These are phyloP conservation scores for Chromobotia macracanthus DNA, from an alignment of 2,797 vertebrate genomes.

Conservation along the genomic window DNA sequence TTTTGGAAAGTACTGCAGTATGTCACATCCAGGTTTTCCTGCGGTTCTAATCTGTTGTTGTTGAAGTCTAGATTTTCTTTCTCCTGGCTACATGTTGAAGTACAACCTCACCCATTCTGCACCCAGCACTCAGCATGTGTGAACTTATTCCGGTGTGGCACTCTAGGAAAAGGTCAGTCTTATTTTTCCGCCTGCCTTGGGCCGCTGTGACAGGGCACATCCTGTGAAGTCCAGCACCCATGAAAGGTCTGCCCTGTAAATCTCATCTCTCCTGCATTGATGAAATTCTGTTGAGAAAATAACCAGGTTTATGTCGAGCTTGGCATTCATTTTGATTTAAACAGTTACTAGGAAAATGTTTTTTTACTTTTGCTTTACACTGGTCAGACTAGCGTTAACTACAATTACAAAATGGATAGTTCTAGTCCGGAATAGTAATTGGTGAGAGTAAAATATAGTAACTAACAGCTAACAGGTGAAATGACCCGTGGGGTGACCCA, in stretches of 20 bases:
- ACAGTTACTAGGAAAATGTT: not conserved
- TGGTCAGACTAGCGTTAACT: not conserved
- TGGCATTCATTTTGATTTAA: too few relatives aligned
- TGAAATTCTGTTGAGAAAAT: not conserved
- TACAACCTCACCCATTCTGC: not conserved
- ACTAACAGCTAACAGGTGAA: too few relatives aligned
- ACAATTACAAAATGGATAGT: not conserved
- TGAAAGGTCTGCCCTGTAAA: constrained; percentile 37
- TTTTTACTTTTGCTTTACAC: constrained; percentile 9
- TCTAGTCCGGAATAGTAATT: too few relatives aligned
- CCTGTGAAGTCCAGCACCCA: constrained; percentile 16
- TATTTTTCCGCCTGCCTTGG: constrained; percentile 36
- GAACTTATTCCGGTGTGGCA: constrained; percentile 13
- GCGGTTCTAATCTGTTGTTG: not conserved
- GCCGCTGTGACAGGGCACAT: constrained; percentile 22
- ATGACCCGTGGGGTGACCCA: too few relatives aligned
- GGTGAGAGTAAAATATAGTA: too few relatives aligned
- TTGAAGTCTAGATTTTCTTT: constrained; percentile 4
- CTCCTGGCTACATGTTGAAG: constrained; percentile 6
- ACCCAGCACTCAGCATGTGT: not conserved
- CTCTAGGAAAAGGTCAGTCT: constrained; percentile 32
- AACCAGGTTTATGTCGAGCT: not conserved
- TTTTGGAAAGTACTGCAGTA: not conserved
- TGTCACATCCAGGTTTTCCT: not conserved
- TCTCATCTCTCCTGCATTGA: constrained; percentile 6